Conservation (phyloP, 2,797 vertebrate genomes). For the Benthosema pterotum region DNA sequence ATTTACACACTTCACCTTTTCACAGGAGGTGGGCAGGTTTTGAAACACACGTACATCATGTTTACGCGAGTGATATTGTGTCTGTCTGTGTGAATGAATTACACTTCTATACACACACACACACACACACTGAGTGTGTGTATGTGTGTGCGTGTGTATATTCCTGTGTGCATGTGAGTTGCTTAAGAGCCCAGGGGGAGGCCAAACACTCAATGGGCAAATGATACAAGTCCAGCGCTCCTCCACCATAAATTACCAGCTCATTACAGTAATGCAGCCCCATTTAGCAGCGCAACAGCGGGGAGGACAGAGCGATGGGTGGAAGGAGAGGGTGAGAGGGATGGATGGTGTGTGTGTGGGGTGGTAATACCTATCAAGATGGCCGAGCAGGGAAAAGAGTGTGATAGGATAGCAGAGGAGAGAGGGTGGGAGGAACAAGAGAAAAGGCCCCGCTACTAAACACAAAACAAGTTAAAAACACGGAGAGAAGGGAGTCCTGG, state of each 20-base stretch:
- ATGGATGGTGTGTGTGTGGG: neutral
- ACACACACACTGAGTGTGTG: no score
- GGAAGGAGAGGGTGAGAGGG: slow-evolving; percentile 21
- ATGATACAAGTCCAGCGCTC: slow-evolving; percentile 67
- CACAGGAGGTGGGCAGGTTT: slow-evolving; percentile 1
- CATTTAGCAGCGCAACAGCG: slow-evolving; percentile 56
- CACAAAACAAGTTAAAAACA: neutral
- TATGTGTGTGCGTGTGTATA: slow-evolving; percentile 27
- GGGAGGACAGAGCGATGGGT: neutral
- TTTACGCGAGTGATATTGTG: neutral
- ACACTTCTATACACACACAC: neutral
- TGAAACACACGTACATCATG: neutral
- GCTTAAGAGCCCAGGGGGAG: slow-evolving; percentile 37
- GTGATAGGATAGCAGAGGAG: neutral
- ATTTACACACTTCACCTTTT: slow-evolving; percentile 3
- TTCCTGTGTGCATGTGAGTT: slow-evolving; percentile 13
- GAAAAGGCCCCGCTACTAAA: neutral
- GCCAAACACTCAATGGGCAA: slow-evolving; percentile 65
- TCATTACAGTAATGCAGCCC: slow-evolving; percentile 74
- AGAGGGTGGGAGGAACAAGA: neutral
- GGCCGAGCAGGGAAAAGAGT: neutral
- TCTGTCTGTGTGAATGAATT: neutral
- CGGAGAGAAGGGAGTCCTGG: slow-evolving; percentile 20
- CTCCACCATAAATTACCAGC: slow-evolving; percentile 75
- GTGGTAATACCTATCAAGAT: neutral